Percentiles rank a stretch among this genome's conserved stretches.
These are phyloP conservation scores for Tupaia chinensis DNA, from an alignment of 2,113 vertebrate species.

Conservation along the genomic window DNA sequence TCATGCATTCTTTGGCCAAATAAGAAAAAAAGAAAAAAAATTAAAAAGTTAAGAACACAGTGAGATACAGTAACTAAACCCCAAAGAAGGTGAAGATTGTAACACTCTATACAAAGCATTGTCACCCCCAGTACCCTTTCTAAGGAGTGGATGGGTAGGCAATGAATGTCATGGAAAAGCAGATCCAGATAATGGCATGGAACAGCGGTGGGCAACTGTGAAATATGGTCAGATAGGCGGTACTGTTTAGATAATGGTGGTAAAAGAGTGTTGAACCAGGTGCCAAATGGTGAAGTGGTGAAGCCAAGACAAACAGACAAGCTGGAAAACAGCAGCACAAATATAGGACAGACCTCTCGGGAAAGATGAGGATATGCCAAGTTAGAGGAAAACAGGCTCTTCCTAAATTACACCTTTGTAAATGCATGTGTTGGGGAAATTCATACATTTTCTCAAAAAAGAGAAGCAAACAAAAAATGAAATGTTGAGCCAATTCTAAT, in stretches of 20 bases:
- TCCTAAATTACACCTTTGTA: neutral
- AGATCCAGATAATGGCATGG: neutral
- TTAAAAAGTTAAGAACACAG: neutral
- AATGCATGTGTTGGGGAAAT: neutral
- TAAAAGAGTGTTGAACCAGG: neutral
- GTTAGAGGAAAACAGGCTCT: neutral
- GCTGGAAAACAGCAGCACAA: neutral
- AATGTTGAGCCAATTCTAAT: neutral
- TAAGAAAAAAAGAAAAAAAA: too few relatives aligned
- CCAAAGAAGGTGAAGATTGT: neutral
- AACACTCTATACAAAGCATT: neutral
- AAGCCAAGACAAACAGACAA: constrained; percentile 4
- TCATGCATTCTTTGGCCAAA: too few relatives aligned
- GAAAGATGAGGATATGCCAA: neutral
- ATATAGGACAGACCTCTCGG: neutral
- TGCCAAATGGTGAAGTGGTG: neutral
- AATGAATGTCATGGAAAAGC: too few relatives aligned
- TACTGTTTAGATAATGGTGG: neutral
- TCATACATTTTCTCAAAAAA: neutral
- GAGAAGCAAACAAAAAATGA: neutral
- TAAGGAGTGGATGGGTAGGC: neutral
- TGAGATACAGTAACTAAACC: neutral
- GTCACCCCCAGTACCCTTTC: neutral
- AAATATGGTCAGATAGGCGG: neutral
- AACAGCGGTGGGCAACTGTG: neutral